Conservation (phyloP, 2,888 invertebrate genomes). For the Temnothorax ravouxi region DNA sequence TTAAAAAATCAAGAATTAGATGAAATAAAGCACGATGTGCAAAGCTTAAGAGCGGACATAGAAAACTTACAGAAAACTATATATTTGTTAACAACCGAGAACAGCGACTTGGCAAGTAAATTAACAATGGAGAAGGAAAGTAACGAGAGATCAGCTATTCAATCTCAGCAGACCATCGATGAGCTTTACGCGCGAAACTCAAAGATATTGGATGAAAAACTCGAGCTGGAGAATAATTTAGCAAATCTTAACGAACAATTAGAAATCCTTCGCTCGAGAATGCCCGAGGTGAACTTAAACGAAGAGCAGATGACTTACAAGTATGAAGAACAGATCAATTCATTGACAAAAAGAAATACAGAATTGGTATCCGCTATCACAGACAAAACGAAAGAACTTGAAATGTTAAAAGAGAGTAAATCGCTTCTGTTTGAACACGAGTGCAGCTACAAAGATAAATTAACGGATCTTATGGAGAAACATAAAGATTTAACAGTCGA, state of each 20-base stretch:
- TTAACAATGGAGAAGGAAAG: constrained; percentile 75
- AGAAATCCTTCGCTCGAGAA: constrained; percentile 54
- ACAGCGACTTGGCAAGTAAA: constrained; percentile 78
- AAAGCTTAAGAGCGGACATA: constrained; percentile 78
- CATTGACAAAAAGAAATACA: constrained; percentile 77
- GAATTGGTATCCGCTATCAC: constrained; percentile 88
- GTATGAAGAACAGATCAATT: constrained; percentile 73
- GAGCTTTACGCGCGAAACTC: constrained; percentile 74
- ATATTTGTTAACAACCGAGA: constrained; percentile 79
- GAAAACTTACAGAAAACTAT: constrained; percentile 79
- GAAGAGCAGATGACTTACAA: constrained; percentile 68
- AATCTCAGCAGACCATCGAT: constrained; percentile 74
- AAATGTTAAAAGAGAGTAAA: constrained; percentile 76
- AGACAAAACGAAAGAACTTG: constrained; percentile 87
- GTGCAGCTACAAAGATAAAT: constrained; percentile 77
- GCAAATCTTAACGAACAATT: constrained; percentile 68
- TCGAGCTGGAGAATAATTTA: constrained; percentile 69
- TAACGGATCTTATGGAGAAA: constrained; percentile 63
- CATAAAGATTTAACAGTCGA: constrained; percentile 73
- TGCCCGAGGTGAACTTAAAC: constrained; percentile 51
- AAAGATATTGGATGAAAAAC: constrained; percentile 73
- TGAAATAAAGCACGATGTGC: constrained; percentile 79
- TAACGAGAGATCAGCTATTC: constrained; percentile 61
- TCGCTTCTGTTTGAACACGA: constrained; percentile 76
- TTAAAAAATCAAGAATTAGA: constrained; percentile 78